Base-by-base conservation (phyloP, 37 sponge, comb jelly and placozoan species). In the Axinella damicornis region DNA sequence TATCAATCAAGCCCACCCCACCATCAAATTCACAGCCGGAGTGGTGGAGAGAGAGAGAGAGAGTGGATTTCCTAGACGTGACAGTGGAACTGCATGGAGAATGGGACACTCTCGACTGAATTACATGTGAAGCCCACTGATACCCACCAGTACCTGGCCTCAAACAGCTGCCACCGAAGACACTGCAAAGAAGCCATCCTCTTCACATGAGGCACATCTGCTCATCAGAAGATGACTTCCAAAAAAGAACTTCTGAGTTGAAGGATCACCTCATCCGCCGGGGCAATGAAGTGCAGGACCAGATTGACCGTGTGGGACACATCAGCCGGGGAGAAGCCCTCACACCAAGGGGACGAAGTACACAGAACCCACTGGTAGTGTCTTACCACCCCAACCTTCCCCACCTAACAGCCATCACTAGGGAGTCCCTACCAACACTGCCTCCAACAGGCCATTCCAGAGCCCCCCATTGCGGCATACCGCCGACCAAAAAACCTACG, bases 11-110 rank as follows among this genome's bases (percentile, higher is more conserved):
- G 73, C 34, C 71, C 74, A 67, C 20, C 46, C 82, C 17, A 67
- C 82, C 82, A 81, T 81, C 69, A 81, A 81, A 39, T 72, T 81
- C 69, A 81, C 69, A 28, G 35, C 78, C n/a, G 2, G 21, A 77
- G 35, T 77, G 41, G 41, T 77, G 63, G 2, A 20, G 31, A 21
- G 34, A 57, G 9, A 27, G 30, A 5, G 34, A 57, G 9, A 27
- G 30, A 5, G 34, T 41, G 24, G 6, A 20, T 2, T 77, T 77
- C 64, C 52, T 77, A 5, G 53, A 77, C 69, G 75, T 52, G 11
- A 33, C 78, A 32, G 16, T 16, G 61, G 35, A 59, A 24, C 9
- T 77, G 32, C 6, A 2, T 32, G 1, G 34, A 57, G 13, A 9
- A 16, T 5, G 34, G 64, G 2, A 5, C 22, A 28, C 15, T 41